phyloP scores from a whole-genome alignment of 1,140 invertebrate genomes.

The Drosophila dunni region DNA sequence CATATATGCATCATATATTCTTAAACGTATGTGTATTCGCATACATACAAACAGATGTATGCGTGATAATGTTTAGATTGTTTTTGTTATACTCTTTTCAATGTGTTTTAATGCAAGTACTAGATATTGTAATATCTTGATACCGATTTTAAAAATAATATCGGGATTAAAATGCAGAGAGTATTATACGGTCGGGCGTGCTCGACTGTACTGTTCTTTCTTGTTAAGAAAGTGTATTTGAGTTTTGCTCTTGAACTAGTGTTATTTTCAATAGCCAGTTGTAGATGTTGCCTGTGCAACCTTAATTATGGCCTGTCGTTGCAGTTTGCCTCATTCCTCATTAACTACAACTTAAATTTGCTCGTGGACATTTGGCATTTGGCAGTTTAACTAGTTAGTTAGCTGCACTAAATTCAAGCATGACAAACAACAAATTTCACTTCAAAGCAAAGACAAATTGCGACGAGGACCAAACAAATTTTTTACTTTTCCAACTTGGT shows the following conservation, averaged over 20 bases:
- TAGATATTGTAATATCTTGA: too few relatives aligned
- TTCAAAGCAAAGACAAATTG: slow-evolving; percentile 83
- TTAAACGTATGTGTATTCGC: too few relatives aligned
- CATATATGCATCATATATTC: too few relatives aligned
- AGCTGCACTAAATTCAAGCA: slow-evolving; percentile 65
- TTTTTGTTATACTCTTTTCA: too few relatives aligned
- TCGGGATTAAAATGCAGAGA: too few relatives aligned
- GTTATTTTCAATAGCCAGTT: neutral
- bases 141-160: too few relatives aligned
- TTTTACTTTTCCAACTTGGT: slow-evolving; percentile 10
- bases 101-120: too few relatives aligned
- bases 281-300: slow-evolving; percentile 43
- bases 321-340: slow-evolving; percentile 2
- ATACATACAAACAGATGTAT: too few relatives aligned
- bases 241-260: neutral
- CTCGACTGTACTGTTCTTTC: too few relatives aligned
- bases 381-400: slow-evolving; percentile 45
- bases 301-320: slow-evolving; percentile 63
- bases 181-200: too few relatives aligned
- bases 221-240: slow-evolving; percentile 44
- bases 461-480: slow-evolving; percentile 59
- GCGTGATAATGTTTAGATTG: too few relatives aligned
- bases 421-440: slow-evolving; percentile 80
- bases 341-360: slow-evolving; percentile 1
- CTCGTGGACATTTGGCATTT: slow-evolving; percentile 38